phyloP scores from a whole-genome alignment of 2,113 vertebrate species.

The Callipepla squamata region DNA sequence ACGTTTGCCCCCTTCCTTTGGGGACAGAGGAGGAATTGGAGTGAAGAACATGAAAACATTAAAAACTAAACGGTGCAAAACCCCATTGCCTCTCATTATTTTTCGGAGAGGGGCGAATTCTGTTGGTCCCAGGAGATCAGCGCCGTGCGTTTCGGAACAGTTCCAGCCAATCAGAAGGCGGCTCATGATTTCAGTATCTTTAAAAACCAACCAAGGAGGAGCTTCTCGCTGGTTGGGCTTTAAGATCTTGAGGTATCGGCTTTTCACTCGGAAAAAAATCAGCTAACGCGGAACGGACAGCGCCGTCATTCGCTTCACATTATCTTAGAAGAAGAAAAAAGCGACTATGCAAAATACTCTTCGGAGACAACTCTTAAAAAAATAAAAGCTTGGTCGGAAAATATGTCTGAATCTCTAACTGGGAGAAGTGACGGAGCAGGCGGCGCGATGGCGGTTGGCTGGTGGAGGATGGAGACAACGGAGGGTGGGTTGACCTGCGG shows the following conservation, averaged over 20 bases:
- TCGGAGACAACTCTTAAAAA: constrained; percentile 82
- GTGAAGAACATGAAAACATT: not conserved
- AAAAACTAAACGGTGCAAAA: not conserved
- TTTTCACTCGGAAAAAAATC: constrained; percentile 35
- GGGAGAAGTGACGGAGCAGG: constrained; percentile 70
- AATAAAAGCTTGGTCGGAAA: constrained; percentile 86
- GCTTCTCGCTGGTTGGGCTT: constrained; percentile 66
- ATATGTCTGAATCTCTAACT: constrained; percentile 84
- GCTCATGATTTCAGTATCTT: constrained; percentile 67
- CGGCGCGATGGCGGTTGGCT: constrained; percentile 66
- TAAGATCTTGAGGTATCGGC: constrained; percentile 72
- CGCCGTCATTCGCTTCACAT: constrained; percentile 54
- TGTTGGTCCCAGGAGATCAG: constrained; percentile 54
- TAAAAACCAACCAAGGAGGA: constrained; percentile 68
- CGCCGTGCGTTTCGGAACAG: constrained; percentile 1
- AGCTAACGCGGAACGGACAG: constrained; percentile 25
- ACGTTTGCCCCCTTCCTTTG: accelerated
- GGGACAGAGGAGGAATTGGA: not conserved
- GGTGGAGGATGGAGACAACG: constrained; percentile 65
- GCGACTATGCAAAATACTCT: constrained; percentile 77
- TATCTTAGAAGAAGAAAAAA: constrained; percentile 48
- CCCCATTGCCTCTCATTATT: not conserved
- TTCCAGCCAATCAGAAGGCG: constrained; percentile 68
- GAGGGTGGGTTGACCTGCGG: constrained; percentile 63
- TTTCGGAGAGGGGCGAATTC: constrained; percentile 29